Evolutionary conservation across 2,888 invertebrate genomes (phyloP).

Genomic region (Tipula lateralis): DNA sequence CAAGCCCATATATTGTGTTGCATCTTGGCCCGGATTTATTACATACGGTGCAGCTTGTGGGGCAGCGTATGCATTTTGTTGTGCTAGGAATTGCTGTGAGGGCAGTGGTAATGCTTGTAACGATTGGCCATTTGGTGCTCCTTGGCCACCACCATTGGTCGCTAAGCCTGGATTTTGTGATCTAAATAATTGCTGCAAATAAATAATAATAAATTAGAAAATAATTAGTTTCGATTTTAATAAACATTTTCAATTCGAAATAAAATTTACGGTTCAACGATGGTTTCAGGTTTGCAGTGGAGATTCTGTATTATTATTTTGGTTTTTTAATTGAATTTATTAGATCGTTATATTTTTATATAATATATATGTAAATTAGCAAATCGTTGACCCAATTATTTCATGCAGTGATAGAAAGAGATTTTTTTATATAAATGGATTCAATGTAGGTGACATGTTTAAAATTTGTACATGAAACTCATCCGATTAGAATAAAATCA

Average conservation of each 20-base stretch:
- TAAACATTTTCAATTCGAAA: not conserved
- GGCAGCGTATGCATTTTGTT: conserved; percentile 63
- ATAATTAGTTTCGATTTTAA: conserved; percentile 28
- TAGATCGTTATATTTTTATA: not conserved
- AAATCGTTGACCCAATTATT: not conserved
- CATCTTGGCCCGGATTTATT: conserved; percentile 73
- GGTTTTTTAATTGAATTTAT: not conserved
- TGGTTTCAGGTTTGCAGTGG: not conserved
- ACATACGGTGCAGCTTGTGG: conserved; percentile 76
- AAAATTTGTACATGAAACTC: not conserved
- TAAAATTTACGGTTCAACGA: not conserved
- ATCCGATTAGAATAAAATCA: not conserved
- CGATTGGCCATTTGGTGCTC: conserved; percentile 65
- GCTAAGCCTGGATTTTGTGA: conserved; percentile 74
- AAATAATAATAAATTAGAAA: conserved; percentile 34
- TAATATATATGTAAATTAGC: not conserved
- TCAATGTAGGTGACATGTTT: not conserved
- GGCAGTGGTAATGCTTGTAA: conserved; percentile 70
- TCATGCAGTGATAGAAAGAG: not conserved
- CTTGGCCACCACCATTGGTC: conserved; percentile 59
- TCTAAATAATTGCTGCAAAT: conserved; percentile 80
- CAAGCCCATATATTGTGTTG: conserved; percentile 74
- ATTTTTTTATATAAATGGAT: not conserved
- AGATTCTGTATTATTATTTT: not conserved
- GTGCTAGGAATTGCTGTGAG: conserved; percentile 72